Evolutionary conservation across 2,888 invertebrate genomes (phyloP), one percentile per base, ranked within the genome.

Genomic region (Oligia strigilis): DNA sequence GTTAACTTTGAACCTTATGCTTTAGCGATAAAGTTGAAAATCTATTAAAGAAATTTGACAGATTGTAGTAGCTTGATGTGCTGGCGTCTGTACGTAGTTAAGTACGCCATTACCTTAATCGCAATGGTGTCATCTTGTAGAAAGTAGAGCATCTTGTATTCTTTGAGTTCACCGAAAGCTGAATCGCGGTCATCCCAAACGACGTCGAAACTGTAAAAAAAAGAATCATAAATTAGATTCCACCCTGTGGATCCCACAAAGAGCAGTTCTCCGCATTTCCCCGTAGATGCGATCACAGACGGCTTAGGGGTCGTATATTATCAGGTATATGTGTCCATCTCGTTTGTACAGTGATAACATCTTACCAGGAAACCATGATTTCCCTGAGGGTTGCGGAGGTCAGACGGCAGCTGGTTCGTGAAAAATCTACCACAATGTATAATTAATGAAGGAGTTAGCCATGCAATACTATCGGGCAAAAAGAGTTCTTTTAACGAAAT

Each of bases 71-170:
- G 40, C 5, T 40, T 40, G 40, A 40, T 40, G 40, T 40, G 40
- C 40, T 40, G 5, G 5, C 4, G 40, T 40, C 40, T 40, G 40
- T 40, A 40, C 40, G 4, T 40, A 67, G 49, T 40, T 49, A 14
- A 58, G 14, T 2, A 43, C 23, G 36, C 23, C 14, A 75, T 79
- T 91, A 97, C 97, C 92, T 98, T 98, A 1, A 99, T 97, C 77
- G 98, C 98, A 75, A 99, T 97, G 0, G 98, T 98, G 92, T 99
- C 98, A 92, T 99, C 99, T 75, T 98, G 98, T 43, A 99, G 96
- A 93, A 98, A 99, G 94, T 98, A 99, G 91, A 98, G 96, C 77
- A 99, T 94, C 90, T 98, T 97, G 93, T 98, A 98, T 93, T 98
- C 96, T 78, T 95, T 94, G n/a, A 97, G 92, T 86, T 97, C 97